Conservation (phyloP, 2,888 invertebrate species). For the Epinotia nisella region DNA sequence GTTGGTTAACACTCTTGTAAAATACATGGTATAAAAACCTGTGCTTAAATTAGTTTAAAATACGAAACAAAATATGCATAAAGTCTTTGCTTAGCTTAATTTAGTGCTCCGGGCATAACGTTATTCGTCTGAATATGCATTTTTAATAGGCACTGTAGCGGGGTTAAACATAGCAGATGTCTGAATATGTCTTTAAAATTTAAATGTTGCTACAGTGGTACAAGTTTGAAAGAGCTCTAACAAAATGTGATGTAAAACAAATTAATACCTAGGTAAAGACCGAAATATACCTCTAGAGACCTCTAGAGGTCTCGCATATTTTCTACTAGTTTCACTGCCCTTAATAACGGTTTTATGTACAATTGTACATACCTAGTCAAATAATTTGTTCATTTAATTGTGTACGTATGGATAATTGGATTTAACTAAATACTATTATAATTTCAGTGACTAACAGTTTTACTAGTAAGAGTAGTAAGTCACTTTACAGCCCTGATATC, state of each 20-base stretch:
- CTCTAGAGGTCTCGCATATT: too few relatives aligned
- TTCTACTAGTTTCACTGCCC: background rate
- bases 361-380: too few relatives aligned
- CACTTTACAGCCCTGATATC: too few relatives aligned
- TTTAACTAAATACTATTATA: too few relatives aligned
- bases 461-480: too few relatives aligned
- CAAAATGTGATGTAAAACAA: background rate
- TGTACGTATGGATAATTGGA: too few relatives aligned
- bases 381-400: too few relatives aligned
- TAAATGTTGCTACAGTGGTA: slow-evolving; percentile 22
- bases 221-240: background rate
- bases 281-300: too few relatives aligned
- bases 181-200: slow-evolving; percentile 28
- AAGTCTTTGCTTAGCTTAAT: slow-evolving; percentile 26
- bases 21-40: background rate
- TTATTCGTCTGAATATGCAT: slow-evolving; percentile 32
- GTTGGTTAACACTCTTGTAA: background rate
- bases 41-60: slow-evolving; percentile 13
- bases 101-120: slow-evolving; percentile 15
- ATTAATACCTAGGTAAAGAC: background rate
- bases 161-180: slow-evolving; percentile 17
- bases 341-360: too few relatives aligned
- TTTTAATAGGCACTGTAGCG: slow-evolving; percentile 21
- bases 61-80: slow-evolving; percentile 29
- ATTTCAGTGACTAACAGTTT: too few relatives aligned